phyloP scores from a whole-genome alignment of 2,797 vertebrate species.

The Sebastes flavidus region DNA sequence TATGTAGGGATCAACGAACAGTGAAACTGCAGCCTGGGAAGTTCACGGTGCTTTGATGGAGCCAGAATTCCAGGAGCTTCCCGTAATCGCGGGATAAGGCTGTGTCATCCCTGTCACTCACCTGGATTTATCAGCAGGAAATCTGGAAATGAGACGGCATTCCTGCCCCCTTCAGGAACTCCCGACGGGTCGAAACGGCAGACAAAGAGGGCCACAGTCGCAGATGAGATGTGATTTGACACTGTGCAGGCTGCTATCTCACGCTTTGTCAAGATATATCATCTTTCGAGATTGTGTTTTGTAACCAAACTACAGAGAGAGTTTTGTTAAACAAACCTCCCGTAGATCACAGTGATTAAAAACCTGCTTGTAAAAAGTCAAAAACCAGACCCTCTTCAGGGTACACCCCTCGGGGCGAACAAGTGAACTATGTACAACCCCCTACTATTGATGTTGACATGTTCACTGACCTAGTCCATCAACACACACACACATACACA shows the following conservation, averaged over 20 bases:
- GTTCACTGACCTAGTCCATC: slow-evolving; percentile 77
- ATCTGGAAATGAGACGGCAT: slow-evolving; percentile 79
- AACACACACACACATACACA: slow-evolving; percentile 35
- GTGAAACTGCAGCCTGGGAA: slow-evolving; percentile 53
- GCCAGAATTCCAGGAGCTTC: slow-evolving; percentile 75
- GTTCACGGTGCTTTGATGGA: slow-evolving; percentile 66
- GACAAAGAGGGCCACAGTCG: slow-evolving; percentile 74
- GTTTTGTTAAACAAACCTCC: slow-evolving; percentile 22
- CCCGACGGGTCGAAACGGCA: slow-evolving; percentile 20
- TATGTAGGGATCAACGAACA: slow-evolving; percentile 36
- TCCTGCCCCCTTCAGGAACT: slow-evolving; percentile 57
- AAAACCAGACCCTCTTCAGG: slow-evolving; percentile 30
- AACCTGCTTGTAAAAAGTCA: slow-evolving; percentile 57
- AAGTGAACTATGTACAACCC: slow-evolving; percentile 60
- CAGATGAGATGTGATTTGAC: slow-evolving; percentile 57
- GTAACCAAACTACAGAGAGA: slow-evolving; percentile 7
- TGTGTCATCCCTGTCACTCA: slow-evolving; percentile 84
- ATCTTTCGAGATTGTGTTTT: slow-evolving; percentile 22
- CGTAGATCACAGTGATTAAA: slow-evolving; percentile 47
- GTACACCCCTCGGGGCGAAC: slow-evolving; percentile 47
- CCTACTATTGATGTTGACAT: slow-evolving; percentile 75
- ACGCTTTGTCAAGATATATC: slow-evolving; percentile 36
- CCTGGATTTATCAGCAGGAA: slow-evolving; percentile 83
- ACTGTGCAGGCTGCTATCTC: slow-evolving; percentile 35
- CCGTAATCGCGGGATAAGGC: slow-evolving; percentile 74